phyloP scores from a whole-genome alignment of 2,113 vertebrate genomes.

The Pelodiscus sinensis region DNA sequence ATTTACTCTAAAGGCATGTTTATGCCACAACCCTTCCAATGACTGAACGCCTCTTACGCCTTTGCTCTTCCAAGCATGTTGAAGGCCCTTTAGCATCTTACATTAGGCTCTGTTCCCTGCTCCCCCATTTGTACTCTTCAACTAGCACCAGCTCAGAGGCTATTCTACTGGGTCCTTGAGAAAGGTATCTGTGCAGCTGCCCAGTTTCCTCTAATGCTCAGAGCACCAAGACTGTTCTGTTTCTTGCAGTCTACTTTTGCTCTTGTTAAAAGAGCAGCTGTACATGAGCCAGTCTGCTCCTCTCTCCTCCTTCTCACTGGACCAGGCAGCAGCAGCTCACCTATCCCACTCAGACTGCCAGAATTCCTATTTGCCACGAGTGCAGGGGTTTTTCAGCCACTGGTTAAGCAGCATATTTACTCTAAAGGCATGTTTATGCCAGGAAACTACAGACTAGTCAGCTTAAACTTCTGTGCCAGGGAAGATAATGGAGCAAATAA shows the following conservation, averaged over 20 bases:
- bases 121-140: background rate
- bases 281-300: background rate
- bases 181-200: too few relatives aligned
- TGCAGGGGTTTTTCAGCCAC: background rate
- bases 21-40: background rate
- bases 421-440: too few relatives aligned
- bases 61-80: background rate
- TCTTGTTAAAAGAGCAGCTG: background rate
- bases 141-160: rapidly evolving
- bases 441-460: too few relatives aligned
- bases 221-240: background rate
- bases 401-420: background rate
- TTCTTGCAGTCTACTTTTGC: background rate
- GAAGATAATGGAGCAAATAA: too few relatives aligned
- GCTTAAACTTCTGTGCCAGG: too few relatives aligned
- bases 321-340: background rate
- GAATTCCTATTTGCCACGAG: background rate
- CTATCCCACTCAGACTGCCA: background rate
- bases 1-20: too few relatives aligned
- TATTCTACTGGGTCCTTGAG: background rate
- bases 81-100: background rate
- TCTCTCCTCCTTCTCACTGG: background rate
- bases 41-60: background rate
- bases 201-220: background rate
- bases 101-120: background rate